Evolutionary conservation across 2,888 invertebrate species (phyloP), one percentile per base, ranked within the genome.

Genomic region (Diaprepes abbreviatus): DNA sequence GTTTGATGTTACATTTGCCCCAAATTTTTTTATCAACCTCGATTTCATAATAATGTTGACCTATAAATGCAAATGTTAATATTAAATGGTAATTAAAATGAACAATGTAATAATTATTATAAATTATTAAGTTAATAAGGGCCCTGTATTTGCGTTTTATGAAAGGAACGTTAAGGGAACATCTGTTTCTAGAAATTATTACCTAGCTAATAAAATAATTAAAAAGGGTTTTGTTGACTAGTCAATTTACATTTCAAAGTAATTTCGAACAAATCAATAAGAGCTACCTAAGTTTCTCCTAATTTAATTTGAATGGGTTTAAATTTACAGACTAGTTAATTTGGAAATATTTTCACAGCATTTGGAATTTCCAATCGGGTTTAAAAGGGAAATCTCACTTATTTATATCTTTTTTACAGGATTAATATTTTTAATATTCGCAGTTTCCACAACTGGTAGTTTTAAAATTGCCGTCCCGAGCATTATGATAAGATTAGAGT

Each of bases 271-370:
- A n/a, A 55, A 55, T 36, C 36, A 21, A 55, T 55, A 55, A 38
- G 35, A 38, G n/a, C 33, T 28, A n/a, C 28, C 36, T 50, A 19
- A 48, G 36, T 62, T 50, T 62, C 45, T 43, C 60, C 36, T 62
- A 43, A 62, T 62, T 50, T 62, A 62, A 50, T 62, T 62, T 62
- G 50, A 50, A 62, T 62, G 50, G 36, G 28, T 40, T 63, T 38
- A 52, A 63, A 21, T 54, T 54, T 54, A 17, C 54, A 14, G 48
- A 28, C 3, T n/a, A n/a, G 9, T 50, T 17, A 45, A 54, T 54
- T 63, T 16, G 40, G 52, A 63, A 52, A 17, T 9, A 24, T 52
- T 52, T 43, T 19, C 43, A 21, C 16, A 28, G 19, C 52, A 50
- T 63, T 54, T 54, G 54, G 38, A 54, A 54, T 10, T 12, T 54